Base-by-base conservation (phyloP, 2,888 invertebrate species). In the Eupithecia subfuscata region DNA sequence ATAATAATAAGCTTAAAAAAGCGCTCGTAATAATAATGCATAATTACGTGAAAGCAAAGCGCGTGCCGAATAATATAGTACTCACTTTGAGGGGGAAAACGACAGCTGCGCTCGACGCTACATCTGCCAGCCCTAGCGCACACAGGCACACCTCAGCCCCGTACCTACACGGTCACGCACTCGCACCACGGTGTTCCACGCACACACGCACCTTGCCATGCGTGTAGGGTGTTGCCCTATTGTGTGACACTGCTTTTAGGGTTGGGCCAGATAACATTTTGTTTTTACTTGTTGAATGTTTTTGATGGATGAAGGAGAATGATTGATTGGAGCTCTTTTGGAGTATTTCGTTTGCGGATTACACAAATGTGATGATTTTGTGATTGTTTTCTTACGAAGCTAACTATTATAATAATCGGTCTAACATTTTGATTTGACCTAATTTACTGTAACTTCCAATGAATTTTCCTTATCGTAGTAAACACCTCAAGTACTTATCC, bases 211-310 rank as follows among this genome's bases (percentile, higher is more conserved):
- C 73, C 80, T 84, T 84, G 78, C 78, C 88, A 78, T 82, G 83
- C 81, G 80, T 79, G 82, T 86, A 88, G 91, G 91, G 91, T 89
- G 92, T 87, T 88, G 86, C 89, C 87, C 89, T 85, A 90, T 91
- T 91, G 87, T 83, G 82, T 79, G 85, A 86, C 86, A 56, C 82
- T 85, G 81, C 77, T 80, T 82, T 79, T 78, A 91, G 91, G 90
- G 89, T 83, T 88, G 86, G 82, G 76, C 81, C 84, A 89, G 91
- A 91, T 91, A 92, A 89, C 90, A 90, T 92, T 93, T 93, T 93
- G 94, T 94, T 94, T 93, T 94, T 93, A 95, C 94, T 94, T 95
- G 94, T 95, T 95, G 94, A 93, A 92, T 91, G 89, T 88, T 84
- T 85, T 90, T 94, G 94, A 94, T 94, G 90, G 92, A 93, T 94